Base-by-base conservation (phyloP, 2,113 vertebrate genomes). In the Larimichthys polyactis region DNA sequence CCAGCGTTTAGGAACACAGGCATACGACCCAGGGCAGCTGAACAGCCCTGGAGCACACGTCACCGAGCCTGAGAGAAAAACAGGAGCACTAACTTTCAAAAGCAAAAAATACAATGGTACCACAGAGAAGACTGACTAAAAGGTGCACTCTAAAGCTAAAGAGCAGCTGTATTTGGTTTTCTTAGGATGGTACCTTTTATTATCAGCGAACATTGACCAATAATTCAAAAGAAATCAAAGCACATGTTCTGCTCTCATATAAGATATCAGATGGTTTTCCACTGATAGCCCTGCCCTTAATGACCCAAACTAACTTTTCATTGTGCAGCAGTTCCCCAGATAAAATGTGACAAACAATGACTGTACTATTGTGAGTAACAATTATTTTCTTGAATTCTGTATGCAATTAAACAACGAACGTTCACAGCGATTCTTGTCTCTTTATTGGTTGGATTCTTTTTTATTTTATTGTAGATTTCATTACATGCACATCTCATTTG, bases 1-100 rank as follows among this genome's bases (percentile, higher is more conserved):
- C 98, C 98, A 99, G 85, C 96, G 97, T 29, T 89, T 95, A 0
- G 98, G 98, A 60, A 99, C 98, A 14, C 98, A 99, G 54, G 97
- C 98, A 0, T 96, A 96, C 0, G 98, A 99, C 52, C 96, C 96
- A 0, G 96, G 96, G 85, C 98, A 99, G 87, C 96, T 97, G 94
- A 99, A 99, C 54, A 97, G 95, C 54, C 96, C 96, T 1, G 96
- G 95, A 14, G 97, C 96, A 87, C 98, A 99, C 11, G 98, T 99
- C 86, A 98, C 94, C 0, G 95, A 95, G 76, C 96, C 98, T 99
- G 91, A 22, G 83, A 91, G 69, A 11, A 63, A 82, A 70, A 86
- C 32, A 91, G 15, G 24, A 75, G 27, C 71, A 49, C 74, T n/a
- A 52, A 76, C 49, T 87, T 79, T 74, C 43, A 66, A 63, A 68